A percentile compares a stretch with the other conserved stretches of the same genome.
These are phyloP conservation scores for Cromileptes altivelis DNA, from an alignment of 2,113 vertebrate genomes.

Conservation along the genomic window DNA sequence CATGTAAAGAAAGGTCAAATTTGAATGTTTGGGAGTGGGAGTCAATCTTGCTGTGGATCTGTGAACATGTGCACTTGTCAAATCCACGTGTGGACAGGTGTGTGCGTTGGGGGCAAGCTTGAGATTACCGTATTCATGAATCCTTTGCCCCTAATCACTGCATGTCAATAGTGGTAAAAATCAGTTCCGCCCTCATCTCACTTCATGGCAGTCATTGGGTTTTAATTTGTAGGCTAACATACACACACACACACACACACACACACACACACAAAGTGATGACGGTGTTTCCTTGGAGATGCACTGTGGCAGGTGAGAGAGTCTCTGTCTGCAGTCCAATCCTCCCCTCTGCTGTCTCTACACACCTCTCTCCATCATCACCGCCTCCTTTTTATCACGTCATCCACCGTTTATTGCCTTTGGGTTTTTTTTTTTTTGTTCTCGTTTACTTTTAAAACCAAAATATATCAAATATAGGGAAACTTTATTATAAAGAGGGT, in stretches of 20 bases:
- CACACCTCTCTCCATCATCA: conserved; percentile 54
- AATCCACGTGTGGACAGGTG: neutral
- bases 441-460: conserved; percentile 53
- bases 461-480: conserved; percentile 87
- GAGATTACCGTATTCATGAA: conserved; percentile 48
- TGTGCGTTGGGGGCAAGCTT: conserved; percentile 38
- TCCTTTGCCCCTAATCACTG: conserved; percentile 45
- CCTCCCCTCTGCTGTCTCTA: conserved; percentile 61
- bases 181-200: conserved; percentile 40
- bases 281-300: conserved; percentile 60
- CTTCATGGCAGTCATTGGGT: conserved; percentile 40
- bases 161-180: conserved; percentile 51
- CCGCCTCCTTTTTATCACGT: conserved; percentile 53
- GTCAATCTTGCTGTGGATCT: conserved; percentile 6
- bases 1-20: neutral
- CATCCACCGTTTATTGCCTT: conserved; percentile 69
- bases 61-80: conserved; percentile 23
- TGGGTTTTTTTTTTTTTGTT: conserved; percentile 39
- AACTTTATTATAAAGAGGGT: conserved; percentile 88
- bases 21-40: conserved; percentile 5
- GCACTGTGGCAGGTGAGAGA: conserved; percentile 54
- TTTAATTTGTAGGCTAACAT: conserved; percentile 20
- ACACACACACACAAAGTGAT: conserved; percentile 21
- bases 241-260: conserved; percentile 24
- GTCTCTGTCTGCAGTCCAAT: conserved; percentile 42